Conservation (phyloP, 2,113 vertebrate species). For the Cygnus buccinator region DNA sequence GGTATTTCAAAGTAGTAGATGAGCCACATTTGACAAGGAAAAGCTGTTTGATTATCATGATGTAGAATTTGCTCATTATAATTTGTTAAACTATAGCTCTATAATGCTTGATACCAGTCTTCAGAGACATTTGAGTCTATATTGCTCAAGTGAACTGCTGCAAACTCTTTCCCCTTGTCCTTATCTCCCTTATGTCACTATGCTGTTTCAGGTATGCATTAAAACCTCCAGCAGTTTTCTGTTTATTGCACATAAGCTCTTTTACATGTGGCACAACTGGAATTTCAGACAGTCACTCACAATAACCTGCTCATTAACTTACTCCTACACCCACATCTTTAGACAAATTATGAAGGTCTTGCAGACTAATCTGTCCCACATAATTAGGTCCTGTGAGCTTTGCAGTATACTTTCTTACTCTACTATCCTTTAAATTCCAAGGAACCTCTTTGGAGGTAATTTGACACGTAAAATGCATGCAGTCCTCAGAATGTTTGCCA, state of each 20-base stretch:
- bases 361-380: conserved; percentile 58
- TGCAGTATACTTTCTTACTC: conserved; percentile 38
- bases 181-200: background rate
- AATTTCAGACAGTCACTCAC: conserved; percentile 35
- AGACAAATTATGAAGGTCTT: conserved; percentile 58
- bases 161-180: background rate
- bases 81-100: background rate
- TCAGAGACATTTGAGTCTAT: background rate
- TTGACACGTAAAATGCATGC: conserved; percentile 34
- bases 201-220: background rate
- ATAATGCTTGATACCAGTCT: background rate
- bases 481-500: conserved; percentile 49
- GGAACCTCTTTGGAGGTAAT: conserved; percentile 37
- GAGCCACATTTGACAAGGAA: background rate
- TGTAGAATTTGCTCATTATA: background rate
- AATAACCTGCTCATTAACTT: conserved; percentile 41
- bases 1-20: background rate
- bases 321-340: conserved; percentile 25
- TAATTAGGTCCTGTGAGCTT: conserved; percentile 69
- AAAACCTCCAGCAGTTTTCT: background rate
- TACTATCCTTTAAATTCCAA: conserved; percentile 45
- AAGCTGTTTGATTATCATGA: background rate
- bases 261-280: background rate
- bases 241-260: conserved; percentile 20
- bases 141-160: background rate